Conservation (phyloP, 30 jellyfish, hydroid and myxozoan genomes). For the Nemopilema nomurai region DNA sequence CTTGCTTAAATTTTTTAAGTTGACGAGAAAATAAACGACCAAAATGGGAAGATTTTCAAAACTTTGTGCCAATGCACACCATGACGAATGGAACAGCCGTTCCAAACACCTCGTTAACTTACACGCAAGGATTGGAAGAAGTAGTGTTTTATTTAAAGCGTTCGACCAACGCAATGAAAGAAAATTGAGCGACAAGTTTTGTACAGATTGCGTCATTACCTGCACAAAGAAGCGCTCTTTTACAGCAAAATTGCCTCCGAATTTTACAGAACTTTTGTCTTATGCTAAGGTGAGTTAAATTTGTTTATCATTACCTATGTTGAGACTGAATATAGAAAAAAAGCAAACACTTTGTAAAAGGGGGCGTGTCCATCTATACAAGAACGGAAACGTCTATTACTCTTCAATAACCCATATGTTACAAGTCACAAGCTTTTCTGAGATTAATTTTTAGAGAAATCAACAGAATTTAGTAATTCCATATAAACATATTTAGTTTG, state of each 20-base stretch:
- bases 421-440: background rate
- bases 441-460: background rate
- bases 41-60: background rate
- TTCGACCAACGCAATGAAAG: background rate
- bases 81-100: background rate
- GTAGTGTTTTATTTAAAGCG: background rate
- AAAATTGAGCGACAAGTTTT: background rate
- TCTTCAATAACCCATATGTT: background rate
- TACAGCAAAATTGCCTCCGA: background rate
- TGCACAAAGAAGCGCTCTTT: background rate
- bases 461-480: background rate
- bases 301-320: background rate
- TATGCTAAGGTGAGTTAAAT: background rate
- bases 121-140: background rate
- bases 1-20: background rate
- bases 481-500: background rate
- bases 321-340: background rate
- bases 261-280: background rate
- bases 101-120: background rate
- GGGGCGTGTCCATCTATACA: background rate
- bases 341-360: background rate
- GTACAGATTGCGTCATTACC: background rate
- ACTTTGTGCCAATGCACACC: background rate
- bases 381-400: background rate
- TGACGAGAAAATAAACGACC: background rate